These are phyloP conservation scores for Myiotriccus ornatus DNA, from an alignment of 2,797 vertebrate genomes.

Conservation along the genomic window DNA sequence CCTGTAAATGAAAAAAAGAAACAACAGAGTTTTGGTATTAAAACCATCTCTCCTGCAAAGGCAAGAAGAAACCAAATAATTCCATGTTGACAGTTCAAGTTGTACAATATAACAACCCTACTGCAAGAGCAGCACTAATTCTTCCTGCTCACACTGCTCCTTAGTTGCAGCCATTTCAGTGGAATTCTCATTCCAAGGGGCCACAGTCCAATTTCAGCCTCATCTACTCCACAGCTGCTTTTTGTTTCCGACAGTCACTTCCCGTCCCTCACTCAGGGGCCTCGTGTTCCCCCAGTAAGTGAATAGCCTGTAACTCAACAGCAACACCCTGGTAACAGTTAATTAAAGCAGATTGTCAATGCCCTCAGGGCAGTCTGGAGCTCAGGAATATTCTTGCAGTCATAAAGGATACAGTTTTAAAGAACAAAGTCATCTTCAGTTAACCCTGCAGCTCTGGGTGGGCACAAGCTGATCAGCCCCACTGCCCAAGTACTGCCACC, in stretches of 20 bases:
- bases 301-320: not conserved
- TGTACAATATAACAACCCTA: not conserved
- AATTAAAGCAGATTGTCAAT: not conserved
- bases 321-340: not conserved
- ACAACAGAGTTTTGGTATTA: not conserved
- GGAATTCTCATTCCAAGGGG: not conserved
- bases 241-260: not conserved
- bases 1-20: conserved; percentile 71
- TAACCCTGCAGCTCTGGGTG: not conserved
- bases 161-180: not conserved
- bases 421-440: not conserved
- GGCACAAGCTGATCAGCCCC: not conserved
- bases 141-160: not conserved
- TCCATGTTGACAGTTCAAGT: not conserved
- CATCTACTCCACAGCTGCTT: not conserved
- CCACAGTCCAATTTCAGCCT: not conserved
- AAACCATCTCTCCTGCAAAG: not conserved
- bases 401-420: not conserved
- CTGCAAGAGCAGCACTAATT: not conserved
- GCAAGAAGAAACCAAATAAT: not conserved
- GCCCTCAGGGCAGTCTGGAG: not conserved
- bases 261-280: not conserved
- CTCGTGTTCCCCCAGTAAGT: not conserved
- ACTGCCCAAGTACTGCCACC: not conserved
- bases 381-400: not conserved